Percentiles rank a stretch among this genome's conserved stretches.
phyloP scores from a whole-genome alignment of 1,140 invertebrate species.

The Gonioctena quinquepunctata region DNA sequence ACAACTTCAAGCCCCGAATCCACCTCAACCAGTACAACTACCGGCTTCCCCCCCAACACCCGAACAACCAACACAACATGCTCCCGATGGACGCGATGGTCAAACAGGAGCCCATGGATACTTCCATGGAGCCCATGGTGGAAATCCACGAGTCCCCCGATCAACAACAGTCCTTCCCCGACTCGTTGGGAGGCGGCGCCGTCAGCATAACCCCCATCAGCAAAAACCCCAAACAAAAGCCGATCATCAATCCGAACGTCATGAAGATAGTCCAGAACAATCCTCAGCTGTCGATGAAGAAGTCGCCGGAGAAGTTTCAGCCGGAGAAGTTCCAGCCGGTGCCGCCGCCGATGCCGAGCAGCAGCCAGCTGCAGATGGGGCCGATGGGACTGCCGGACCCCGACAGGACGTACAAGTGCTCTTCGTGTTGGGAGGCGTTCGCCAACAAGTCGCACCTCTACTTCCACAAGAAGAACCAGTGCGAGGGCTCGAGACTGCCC shows the following conservation, averaged over 20 bases:
- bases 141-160: conserved; percentile 51
- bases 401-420: conserved; percentile 46
- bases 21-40: not conserved
- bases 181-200: conserved; percentile 33
- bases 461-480: conserved; percentile 55
- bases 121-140: conserved; percentile 47
- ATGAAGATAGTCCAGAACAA: conserved; percentile 52
- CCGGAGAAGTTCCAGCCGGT: not conserved
- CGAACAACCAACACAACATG: not conserved
- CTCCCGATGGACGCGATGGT: conserved; percentile 25
- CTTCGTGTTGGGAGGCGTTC: conserved; percentile 49
- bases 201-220: conserved; percentile 51
- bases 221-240: conserved; percentile 39
- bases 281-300: conserved; percentile 48
- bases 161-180: conserved; percentile 18
- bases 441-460: conserved; percentile 53
- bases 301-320: conserved; percentile 16
- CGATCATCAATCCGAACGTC: conserved; percentile 46
- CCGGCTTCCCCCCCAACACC: not conserved
- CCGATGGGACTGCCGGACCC: not conserved
- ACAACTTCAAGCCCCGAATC: not conserved
- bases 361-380: not conserved
- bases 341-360: not conserved
- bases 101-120: conserved; percentile 47
- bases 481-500: conserved; percentile 50